phyloP scores from a whole-genome alignment of 2,888 invertebrate species.

The Allygus modestus region DNA sequence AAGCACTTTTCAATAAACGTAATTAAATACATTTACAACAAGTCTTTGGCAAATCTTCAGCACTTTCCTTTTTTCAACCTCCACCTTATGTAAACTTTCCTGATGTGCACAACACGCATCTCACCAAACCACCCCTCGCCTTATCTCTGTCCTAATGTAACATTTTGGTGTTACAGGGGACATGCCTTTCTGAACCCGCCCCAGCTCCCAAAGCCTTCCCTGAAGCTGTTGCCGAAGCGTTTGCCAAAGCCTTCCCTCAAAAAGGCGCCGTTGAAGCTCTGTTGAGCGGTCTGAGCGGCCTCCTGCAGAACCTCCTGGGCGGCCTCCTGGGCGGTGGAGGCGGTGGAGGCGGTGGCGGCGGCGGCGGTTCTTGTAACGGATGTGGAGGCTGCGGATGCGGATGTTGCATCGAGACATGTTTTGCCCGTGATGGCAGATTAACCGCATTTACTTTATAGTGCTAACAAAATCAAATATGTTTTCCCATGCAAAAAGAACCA shows the following conservation, averaged over 20 bases:
- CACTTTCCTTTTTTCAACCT: neutral
- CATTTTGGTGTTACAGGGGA: conserved; percentile 44
- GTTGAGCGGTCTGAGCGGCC: conserved; percentile 19
- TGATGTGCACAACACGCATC: too few relatives aligned
- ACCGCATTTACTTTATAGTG: too few relatives aligned
- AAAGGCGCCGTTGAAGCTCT: neutral
- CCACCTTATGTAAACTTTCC: neutral
- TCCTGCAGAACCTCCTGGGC: conserved; percentile 8
- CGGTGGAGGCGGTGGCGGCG: neutral
- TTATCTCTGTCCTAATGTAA: conserved; percentile 21
- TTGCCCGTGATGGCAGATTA: neutral
- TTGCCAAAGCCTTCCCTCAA: conserved; percentile 33
- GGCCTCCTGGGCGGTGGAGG: neutral
- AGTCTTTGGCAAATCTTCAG: neutral
- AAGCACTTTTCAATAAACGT: too few relatives aligned
- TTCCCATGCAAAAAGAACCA: too few relatives aligned
- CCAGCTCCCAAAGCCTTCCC: conserved; percentile 46
- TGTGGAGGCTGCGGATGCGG: conserved; percentile 5
- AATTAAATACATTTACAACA: too few relatives aligned
- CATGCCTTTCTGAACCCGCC: conserved; percentile 40
- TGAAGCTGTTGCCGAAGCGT: conserved; percentile 35
- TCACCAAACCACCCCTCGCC: neutral
- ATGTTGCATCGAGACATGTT: conserved; percentile 10
- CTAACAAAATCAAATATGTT: too few relatives aligned
- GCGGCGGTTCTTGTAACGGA: neutral